These are phyloP conservation scores for Takifugu ocellatus DNA, from an alignment of 2,797 vertebrate genomes.

Conservation along the genomic window DNA sequence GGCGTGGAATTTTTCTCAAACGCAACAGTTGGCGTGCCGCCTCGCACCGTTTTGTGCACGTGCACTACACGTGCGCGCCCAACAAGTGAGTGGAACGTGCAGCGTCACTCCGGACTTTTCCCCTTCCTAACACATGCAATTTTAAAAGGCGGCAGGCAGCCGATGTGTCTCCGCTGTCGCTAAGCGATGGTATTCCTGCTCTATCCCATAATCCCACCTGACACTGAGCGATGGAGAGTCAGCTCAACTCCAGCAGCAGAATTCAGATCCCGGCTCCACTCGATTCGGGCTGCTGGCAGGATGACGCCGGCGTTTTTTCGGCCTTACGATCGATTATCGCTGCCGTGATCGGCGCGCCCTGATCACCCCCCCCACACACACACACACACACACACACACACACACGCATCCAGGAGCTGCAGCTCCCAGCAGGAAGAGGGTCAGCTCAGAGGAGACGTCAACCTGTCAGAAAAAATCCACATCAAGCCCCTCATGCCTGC, in stretches of 20 bases:
- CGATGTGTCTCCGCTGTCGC: constrained; percentile 45
- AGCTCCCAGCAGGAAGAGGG: constrained; percentile 63
- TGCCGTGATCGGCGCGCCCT: constrained; percentile 27
- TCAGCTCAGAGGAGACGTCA: constrained; percentile 71
- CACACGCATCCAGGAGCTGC: constrained; percentile 56
- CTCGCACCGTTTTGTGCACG: no score
- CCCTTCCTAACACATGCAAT: constrained; percentile 38
- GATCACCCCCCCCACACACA: constrained; percentile 41
- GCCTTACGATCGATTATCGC: constrained; percentile 30
- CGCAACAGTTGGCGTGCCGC: no score
- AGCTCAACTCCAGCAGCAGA: constrained; percentile 28
- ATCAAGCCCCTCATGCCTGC: constrained; percentile 69
- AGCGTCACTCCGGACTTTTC: constrained; percentile 5
- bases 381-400: constrained; percentile 44
- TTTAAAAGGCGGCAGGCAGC: constrained; percentile 48
- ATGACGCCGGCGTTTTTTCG: constrained; percentile 11
- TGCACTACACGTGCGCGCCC: no score
- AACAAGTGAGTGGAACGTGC: no score
- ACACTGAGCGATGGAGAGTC: constrained; percentile 44
- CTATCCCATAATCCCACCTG: constrained; percentile 27
- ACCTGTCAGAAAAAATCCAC: constrained; percentile 80
- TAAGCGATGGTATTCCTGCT: constrained; percentile 16
- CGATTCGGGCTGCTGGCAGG: constrained; percentile 9
- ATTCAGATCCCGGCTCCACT: constrained; percentile 20
- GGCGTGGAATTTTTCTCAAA: no score